Base-by-base conservation (phyloP, 2,113 vertebrate genomes). In the Silurus asotus region DNA sequence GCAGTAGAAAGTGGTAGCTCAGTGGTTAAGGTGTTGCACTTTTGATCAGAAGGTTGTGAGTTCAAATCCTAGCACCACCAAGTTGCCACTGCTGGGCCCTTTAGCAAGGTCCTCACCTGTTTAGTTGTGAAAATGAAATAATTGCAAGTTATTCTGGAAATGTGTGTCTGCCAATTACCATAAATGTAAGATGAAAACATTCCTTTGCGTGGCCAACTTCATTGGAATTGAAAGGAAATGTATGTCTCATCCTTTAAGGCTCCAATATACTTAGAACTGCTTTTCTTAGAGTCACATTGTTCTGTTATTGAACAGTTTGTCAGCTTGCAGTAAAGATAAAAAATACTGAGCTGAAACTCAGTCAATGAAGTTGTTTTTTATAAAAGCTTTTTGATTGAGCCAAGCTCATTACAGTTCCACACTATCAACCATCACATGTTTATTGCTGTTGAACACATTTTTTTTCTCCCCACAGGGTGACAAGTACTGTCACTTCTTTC, bases 401-500 rank as follows among this genome's bases (percentile, higher is more conserved):
- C 79, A 51, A 79, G 64, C 74, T 53, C 64, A 65, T 64, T 65
- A 28, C 8, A 2, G 53, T 76, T 28, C 59, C 69, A 79, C 5
- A 49, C 64, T 72, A 48, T 62, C 9, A 67, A 65, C 6, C 67
- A 65, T 80, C 75, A 81, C 64, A 8, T 84, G 53, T 28, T 62
- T 28, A 17, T 19, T 61, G 8, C 59, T 88, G 72, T 86, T 74
- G 20, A 56, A 64, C 28, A 62, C 55, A 37, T 0, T 37, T 37
- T 37, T 87, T 25, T 82, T 15, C 37, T 10, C 85, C 51, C 86
- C 25, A 81, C 89, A 98, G 97, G 95, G 96, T 48, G 96, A 97
- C 81, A 96, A 95, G 84, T 99, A 97, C 93, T 98, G 95, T 91
- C 96, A 99, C 91, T 98, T 97, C 93, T 99, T 98, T 93, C 97